phyloP scores from a whole-genome alignment of 2,888 invertebrate genomes.

The Philereme transversata region DNA sequence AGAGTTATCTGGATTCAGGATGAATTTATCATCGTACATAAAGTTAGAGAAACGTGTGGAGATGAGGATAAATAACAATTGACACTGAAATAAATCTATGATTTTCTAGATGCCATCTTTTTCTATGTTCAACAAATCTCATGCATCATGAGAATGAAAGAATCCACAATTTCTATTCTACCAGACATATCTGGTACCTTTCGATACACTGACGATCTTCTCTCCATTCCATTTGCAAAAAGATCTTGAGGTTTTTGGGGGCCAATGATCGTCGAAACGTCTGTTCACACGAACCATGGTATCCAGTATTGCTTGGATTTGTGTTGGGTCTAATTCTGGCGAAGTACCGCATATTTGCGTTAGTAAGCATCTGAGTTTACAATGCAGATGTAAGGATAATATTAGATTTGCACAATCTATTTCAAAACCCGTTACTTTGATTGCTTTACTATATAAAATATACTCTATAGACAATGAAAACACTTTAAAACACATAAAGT shows the following conservation, averaged over 20 bases:
- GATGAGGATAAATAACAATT: constrained; percentile 19
- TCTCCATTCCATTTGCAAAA: constrained; percentile 63
- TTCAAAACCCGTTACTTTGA: not conserved
- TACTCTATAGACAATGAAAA: too few species aligned
- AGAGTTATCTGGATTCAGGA: constrained; percentile 7
- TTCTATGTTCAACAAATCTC: constrained; percentile 1
- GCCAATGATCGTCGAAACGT: constrained; percentile 72
- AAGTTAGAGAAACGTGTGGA: constrained; percentile 11
- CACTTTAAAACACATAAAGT: too few species aligned
- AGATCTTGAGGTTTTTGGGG: constrained; percentile 53
- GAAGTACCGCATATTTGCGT: constrained; percentile 63
- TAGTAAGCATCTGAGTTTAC: constrained; percentile 54
- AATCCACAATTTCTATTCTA: constrained; percentile 50
- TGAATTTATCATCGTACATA: constrained; percentile 1
- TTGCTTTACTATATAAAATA: not conserved
- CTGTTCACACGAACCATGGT: constrained; percentile 65
- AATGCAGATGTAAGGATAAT: constrained; percentile 20
- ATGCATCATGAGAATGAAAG: constrained; percentile 23
- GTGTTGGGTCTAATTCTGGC: constrained; percentile 75
- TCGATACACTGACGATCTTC: constrained; percentile 68
- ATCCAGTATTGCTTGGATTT: constrained; percentile 74
- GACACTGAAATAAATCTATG: constrained; percentile 9
- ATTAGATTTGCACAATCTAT: constrained; percentile 20
- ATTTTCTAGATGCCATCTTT: constrained; percentile 1
- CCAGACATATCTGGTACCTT: constrained; percentile 66